Evolutionary conservation across 2,113 vertebrate species (phyloP), one percentile per base, ranked within the genome.

Genomic region (Thamnophis sirtalis): DNA sequence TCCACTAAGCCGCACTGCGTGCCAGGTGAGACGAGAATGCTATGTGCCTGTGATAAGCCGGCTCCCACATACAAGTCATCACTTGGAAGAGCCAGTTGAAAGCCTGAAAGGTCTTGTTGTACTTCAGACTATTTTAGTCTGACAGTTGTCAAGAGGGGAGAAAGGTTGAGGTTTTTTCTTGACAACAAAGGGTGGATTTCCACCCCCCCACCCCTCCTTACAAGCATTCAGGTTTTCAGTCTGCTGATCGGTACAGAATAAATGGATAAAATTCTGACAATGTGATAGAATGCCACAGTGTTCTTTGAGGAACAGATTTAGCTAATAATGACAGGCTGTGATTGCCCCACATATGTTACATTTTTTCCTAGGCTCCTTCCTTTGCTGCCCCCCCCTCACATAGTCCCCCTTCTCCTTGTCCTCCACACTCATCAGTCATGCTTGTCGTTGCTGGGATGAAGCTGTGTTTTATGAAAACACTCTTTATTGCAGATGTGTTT

Each of bases 171-270:
- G 84, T 93, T 53, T 60, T 91, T 54, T 85, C 50, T 73, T 95
- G 93, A 87, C 90, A 91, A 56, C 60, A 49, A 60, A 50, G 54
- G 43, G 89, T 88, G 21, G n/a, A 19, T 48, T 50, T 17, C 53
- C 13, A 43, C 7, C 8, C 0, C 0, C 2, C 17, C 17, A 10
- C 48, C 80, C 38, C 84, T 4, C 84, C 63, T 19, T n/a, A 54
- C 51, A 91, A 94, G 48, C 91, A 88, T 94, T 94, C 91, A 86
- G 55, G 60, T 90, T 85, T 84, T 22, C 5, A 93, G 89, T 85
- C 91, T 89, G 92, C 91, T 93, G 38, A 92, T 86, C 92, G 43
- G 68, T 88, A 73, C 89, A 91, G 94, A 93, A 93, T 92, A 91
- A 95, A 94, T 88, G 43, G 1, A 26, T 84, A 92, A 91, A 86